Evolutionary conservation across 1,140 invertebrate species (phyloP).

Genomic region (Apis florea): DNA sequence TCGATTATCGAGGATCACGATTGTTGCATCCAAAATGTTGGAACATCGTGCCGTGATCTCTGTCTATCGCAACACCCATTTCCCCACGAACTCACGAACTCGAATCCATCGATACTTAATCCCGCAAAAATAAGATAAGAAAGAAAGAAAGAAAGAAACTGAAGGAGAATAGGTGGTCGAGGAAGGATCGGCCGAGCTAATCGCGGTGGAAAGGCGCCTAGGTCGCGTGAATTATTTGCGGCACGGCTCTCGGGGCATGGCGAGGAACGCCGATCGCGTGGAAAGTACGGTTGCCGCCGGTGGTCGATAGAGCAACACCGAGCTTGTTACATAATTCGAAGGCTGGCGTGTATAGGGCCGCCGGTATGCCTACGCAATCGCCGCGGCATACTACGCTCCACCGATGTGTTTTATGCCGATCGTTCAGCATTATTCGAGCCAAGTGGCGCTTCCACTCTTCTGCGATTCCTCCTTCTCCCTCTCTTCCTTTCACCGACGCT

Average conservation of each 20-base stretch:
- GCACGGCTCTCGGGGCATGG: background rate
- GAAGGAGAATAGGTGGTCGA: no score
- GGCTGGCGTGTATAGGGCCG: background rate
- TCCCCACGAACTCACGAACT: no score
- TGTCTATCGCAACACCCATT: no score
- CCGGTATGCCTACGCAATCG: constrained; percentile 30
- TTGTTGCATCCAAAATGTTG: no score
- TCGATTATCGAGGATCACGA: no score
- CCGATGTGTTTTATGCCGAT: constrained; percentile 13
- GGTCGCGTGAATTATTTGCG: constrained; percentile 29
- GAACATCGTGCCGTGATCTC: no score
- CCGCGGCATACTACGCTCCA: background rate
- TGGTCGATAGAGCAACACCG: constrained; percentile 9
- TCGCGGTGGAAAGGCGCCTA: background rate
- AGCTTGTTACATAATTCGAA: constrained; percentile 42
- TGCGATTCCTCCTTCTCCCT: no score
- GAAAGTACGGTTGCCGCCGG: constrained; percentile 27
- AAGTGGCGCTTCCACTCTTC: background rate
- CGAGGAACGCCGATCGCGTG: constrained; percentile 17
- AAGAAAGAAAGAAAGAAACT: no score
- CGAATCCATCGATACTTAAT: no score
- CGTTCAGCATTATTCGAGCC: constrained; percentile 22
- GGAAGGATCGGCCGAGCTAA: background rate
- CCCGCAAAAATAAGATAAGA: no score
- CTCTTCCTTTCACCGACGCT: no score